These are phyloP conservation scores for Cerceris rybyensis DNA, from an alignment of 2,888 invertebrate genomes.

Conservation along the genomic window DNA sequence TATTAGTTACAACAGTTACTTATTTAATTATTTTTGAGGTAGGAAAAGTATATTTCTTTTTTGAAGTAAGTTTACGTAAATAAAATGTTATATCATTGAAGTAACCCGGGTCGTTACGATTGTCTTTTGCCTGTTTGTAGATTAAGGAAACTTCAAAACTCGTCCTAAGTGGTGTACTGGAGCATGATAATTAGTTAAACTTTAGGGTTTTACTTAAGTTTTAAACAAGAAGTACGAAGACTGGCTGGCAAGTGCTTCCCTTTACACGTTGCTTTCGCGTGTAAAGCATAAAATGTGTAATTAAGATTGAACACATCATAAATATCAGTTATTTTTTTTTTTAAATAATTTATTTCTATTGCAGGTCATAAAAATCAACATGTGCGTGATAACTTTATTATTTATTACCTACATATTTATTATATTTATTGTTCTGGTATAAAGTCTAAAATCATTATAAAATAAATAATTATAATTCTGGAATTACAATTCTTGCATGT, in stretches of 20 bases:
- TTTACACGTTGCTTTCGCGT: background rate
- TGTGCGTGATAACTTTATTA: no score
- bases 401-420: no score
- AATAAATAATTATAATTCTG: no score
- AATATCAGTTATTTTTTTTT: constrained; percentile 12
- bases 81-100: background rate
- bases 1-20: background rate
- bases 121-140: background rate
- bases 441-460: no score
- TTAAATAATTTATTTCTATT: no score
- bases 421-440: no score
- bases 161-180: background rate
- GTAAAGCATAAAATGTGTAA: constrained; percentile 22
- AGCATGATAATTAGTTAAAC: constrained; percentile 1
- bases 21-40: background rate
- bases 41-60: background rate
- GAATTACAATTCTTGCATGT: no score
- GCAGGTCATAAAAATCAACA: no score
- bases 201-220: constrained; percentile 13
- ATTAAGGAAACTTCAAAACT: constrained; percentile 1
- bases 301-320: constrained; percentile 4
- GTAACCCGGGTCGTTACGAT: background rate
- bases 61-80: background rate
- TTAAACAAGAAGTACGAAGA: constrained; percentile 2
- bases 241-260: background rate